Percentiles rank a stretch among this genome's conserved stretches.
phyloP scores from a whole-genome alignment of 2,888 invertebrate genomes.

The Zygogramma bicolorata region DNA sequence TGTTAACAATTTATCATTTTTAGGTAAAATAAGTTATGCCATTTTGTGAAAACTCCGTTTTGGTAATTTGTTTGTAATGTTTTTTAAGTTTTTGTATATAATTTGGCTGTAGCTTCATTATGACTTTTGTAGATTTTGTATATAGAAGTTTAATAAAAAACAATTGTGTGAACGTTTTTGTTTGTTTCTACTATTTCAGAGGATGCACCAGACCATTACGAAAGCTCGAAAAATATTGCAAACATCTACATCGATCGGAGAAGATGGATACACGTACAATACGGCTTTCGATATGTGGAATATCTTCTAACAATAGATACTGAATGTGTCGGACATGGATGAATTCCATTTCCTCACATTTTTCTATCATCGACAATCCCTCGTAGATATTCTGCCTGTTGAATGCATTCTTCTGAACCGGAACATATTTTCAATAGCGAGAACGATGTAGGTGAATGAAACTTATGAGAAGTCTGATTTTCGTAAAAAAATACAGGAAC shows the following conservation, averaged over 20 bases:
- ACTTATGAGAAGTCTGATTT: too few species aligned
- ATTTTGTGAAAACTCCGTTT: conserved; percentile 21
- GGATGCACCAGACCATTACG: background rate
- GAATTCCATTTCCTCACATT: too few species aligned
- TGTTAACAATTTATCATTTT: conserved; percentile 10
- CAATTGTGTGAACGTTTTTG: conserved; percentile 16
- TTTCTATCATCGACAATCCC: too few species aligned
- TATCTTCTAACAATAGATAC: too few species aligned
- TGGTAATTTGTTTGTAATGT: conserved; percentile 39
- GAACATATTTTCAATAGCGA: too few species aligned
- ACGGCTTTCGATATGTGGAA: too few species aligned
- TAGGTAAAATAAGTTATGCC: conserved; percentile 15
- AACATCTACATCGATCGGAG: conserved; percentile 17
- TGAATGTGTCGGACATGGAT: too few species aligned
- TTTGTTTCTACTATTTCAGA: conserved; percentile 14
- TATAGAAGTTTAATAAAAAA: conserved; percentile 46
- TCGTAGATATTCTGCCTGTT: too few species aligned
- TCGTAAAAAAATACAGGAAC: too few species aligned
- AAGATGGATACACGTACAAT: too few species aligned
- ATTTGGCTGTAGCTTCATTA: conserved; percentile 32
- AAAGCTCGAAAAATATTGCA: conserved; percentile 33
- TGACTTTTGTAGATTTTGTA: conserved; percentile 41
- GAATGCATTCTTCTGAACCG: too few species aligned
- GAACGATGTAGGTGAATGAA: too few species aligned
- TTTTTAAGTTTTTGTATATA: conserved; percentile 40